phyloP scores from a whole-genome alignment of 2,113 vertebrate genomes.

The Dendropsophus ebraccatus region DNA sequence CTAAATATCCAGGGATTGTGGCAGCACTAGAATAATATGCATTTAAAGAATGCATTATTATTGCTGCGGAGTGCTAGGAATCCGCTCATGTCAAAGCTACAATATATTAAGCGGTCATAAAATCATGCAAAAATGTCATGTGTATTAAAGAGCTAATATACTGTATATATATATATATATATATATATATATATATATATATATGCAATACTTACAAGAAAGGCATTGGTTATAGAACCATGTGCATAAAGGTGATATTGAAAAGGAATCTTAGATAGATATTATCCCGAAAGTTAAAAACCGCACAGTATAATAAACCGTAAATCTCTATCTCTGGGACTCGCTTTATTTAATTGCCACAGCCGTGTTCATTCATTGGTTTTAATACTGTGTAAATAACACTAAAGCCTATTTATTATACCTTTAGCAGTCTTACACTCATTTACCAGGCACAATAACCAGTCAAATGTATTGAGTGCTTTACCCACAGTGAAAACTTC shows the following conservation, averaged over 20 bases:
- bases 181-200: too few relatives aligned
- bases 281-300: background rate
- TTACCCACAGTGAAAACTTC: too few relatives aligned
- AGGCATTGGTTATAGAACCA: background rate
- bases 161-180: too few relatives aligned
- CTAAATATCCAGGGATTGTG: constrained; percentile 23
- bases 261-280: too few relatives aligned
- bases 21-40: constrained; percentile 9
- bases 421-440: background rate
- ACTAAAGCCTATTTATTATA: background rate
- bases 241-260: background rate
- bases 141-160: background rate
- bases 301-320: background rate
- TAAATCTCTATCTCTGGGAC: background rate
- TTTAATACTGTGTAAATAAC: background rate
- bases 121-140: background rate
- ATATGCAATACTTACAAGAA: background rate
- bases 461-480: background rate
- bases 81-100: background rate
- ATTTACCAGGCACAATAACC: background rate
- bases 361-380: background rate
- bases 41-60: constrained; percentile 25
- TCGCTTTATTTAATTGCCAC: background rate
- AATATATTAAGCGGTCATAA: background rate
- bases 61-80: background rate